phyloP scores from a whole-genome alignment of 2,888 invertebrate genomes.

The Drepana falcataria region DNA sequence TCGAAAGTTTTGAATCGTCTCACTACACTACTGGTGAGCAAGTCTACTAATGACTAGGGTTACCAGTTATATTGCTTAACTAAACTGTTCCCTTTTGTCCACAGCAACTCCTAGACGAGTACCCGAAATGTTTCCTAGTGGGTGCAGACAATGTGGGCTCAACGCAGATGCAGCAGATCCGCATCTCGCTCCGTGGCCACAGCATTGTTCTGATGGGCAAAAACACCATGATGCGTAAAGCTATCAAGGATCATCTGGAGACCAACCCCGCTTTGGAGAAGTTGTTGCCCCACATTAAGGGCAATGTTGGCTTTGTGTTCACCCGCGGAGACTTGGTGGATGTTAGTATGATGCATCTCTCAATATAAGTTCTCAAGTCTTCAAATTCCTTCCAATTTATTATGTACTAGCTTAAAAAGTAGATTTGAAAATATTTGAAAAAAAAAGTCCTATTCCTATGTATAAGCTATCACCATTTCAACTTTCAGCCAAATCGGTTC shows the following conservation, averaged over 20 bases:
- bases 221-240: constrained; percentile 99
- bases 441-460: too few species aligned
- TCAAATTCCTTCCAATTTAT: too few species aligned
- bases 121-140: constrained; percentile 99
- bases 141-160: constrained; percentile 99
- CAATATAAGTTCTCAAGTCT: constrained; percentile 41
- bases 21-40: too few species aligned
- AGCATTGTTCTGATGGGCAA: constrained; percentile 99
- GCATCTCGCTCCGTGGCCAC: constrained; percentile 92
- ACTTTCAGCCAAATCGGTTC: too few species aligned
- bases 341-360: too few species aligned
- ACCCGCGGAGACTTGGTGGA: too few species aligned
- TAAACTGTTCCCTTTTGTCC: constrained; percentile 28
- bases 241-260: constrained; percentile 97
- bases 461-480: too few species aligned
- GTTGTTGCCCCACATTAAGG: constrained; percentile 95
- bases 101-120: constrained; percentile 97
- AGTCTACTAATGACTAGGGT: too few species aligned
- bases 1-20: too few species aligned
- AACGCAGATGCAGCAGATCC: constrained; percentile 99
- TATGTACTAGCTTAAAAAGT: too few species aligned
- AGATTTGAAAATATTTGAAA: too few species aligned
- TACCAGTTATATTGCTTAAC: not conserved
- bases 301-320: constrained; percentile 99
- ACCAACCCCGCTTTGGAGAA: constrained; percentile 96